Percentiles rank a stretch among this genome's conserved stretches.
Conservation (phyloP, 2,113 vertebrate species). For the cat (Felis catus) region DNA sequence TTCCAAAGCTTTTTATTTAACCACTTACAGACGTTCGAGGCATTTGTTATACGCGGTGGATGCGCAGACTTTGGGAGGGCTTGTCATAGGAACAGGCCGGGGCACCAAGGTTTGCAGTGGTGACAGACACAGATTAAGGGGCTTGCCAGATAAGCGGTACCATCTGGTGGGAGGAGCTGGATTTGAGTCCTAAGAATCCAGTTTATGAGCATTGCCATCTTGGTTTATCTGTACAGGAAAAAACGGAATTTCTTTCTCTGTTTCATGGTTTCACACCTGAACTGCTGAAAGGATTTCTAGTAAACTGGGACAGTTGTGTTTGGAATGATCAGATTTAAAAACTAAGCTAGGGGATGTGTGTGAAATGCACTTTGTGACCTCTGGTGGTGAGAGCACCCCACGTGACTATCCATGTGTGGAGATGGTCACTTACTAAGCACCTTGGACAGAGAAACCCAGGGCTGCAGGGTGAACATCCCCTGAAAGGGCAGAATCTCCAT, state of each 20-base stretch:
- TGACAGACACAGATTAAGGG: not conserved
- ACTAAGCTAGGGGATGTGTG: not conserved
- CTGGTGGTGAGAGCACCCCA: not conserved
- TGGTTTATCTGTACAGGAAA: not conserved
- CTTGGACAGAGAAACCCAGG: constrained; percentile 49
- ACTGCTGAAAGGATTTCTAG: not conserved
- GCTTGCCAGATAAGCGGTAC: not conserved
- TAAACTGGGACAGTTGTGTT: not conserved
- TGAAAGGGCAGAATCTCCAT: not conserved
- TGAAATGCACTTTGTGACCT: constrained; percentile 16
- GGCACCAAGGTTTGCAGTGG: not conserved
- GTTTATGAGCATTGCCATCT: not conserved
- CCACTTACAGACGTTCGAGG: not conserved
- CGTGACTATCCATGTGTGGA: not conserved
- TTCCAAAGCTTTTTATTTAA: not conserved
- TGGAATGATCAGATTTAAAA: not conserved
- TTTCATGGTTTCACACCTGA: not conserved
- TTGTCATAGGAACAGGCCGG: not conserved
- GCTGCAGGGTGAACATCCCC: not conserved
- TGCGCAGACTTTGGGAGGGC: not conserved
- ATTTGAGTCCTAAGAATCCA: not conserved
- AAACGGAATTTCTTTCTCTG: not conserved
- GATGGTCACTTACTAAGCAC: constrained; percentile 30
- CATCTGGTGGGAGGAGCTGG: not conserved
- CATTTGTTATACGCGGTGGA: not conserved